Base-by-base conservation (phyloP, 2,888 invertebrate species). In the Caenorhabditis sp. region DNA sequence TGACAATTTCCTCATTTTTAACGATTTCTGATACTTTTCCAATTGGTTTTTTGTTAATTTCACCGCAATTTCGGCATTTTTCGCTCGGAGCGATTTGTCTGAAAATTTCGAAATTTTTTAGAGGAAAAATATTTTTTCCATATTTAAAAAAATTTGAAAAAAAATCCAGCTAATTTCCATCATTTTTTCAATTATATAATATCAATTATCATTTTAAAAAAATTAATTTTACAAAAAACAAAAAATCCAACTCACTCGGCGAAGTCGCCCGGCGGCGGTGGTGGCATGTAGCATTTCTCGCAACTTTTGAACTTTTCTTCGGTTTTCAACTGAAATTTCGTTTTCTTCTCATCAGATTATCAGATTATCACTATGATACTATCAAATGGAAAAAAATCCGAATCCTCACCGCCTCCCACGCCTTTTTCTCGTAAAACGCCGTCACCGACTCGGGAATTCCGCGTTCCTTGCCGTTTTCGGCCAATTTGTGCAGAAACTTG, bases 401-500 rank as follows among this genome's bases (percentile, higher is more conserved):
- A 11, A 24, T 37, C 8, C 37, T 40, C 55, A 77, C 76, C 20
- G 61, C 56, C 26, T 78, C 64, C 78, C 78, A 78, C 0, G 78
- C 53, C n/a, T 58, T 55, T 28, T 64, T 62, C 9, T 78, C 70
- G 26, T 70, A 78, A 6, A 50, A 58, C n/a, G 78, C 69, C 15
- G 51, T 20, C 15, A 78, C 2, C 28, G 51, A 40, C 0, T 37
- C 40, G 28, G 78, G 78, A 5, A 70, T 8, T 15, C 64, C 60
- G 15, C 58, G 24, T 8, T 64, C 58, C 58, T 78, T 69, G 22
- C 58, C 78, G 1, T 22, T 69, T 18, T 70, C 64, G 3, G 78
- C 69, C 15, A 78, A 22, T n/a, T 78, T 78, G 58, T 78, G 78
- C 15, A 78, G 44, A 26, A 58, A 58, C 58, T 58, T 56, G 15